A percentile compares a stretch with the other conserved stretches of the same genome.
Conservation (phyloP, 2,113 vertebrate genomes). For the Microtus richardsoni region DNA sequence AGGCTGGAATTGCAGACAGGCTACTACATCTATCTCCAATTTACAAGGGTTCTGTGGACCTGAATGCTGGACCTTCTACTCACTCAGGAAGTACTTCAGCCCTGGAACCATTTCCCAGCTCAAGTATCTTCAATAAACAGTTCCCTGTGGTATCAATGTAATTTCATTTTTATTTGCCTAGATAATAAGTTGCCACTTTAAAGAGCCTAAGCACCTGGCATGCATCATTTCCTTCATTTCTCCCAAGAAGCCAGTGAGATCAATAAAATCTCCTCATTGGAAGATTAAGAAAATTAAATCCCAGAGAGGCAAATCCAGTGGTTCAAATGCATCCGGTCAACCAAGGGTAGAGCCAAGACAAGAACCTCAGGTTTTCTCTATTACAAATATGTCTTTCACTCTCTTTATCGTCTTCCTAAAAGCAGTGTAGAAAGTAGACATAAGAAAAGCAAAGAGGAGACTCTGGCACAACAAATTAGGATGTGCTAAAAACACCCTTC, state of each 20-base stretch:
- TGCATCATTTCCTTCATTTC: neutral
- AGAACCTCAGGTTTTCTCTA: neutral
- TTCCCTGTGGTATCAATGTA: neutral
- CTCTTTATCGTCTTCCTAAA: neutral
- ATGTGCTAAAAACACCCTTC: neutral
- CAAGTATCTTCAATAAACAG: neutral
- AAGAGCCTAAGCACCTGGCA: neutral
- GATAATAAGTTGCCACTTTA: slow-evolving; percentile 5
- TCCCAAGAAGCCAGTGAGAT: neutral
- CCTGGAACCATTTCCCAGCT: neutral
- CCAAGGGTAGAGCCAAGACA: neutral
- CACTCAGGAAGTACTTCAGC: neutral
- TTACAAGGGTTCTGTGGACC: no score
- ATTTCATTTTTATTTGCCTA: slow-evolving; percentile 18
- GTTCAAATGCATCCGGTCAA: neutral
- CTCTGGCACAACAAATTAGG: neutral
- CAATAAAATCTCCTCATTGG: neutral
- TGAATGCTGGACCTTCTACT: neutral
- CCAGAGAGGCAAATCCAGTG: neutral
- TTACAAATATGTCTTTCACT: neutral
- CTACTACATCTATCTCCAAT: neutral
- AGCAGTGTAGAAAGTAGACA: neutral
- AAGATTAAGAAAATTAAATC: neutral
- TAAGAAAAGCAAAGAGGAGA: neutral
- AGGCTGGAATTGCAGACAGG: neutral